Conservation (phyloP, 2,797 vertebrate species). For the Silurus lanzhouensis region DNA sequence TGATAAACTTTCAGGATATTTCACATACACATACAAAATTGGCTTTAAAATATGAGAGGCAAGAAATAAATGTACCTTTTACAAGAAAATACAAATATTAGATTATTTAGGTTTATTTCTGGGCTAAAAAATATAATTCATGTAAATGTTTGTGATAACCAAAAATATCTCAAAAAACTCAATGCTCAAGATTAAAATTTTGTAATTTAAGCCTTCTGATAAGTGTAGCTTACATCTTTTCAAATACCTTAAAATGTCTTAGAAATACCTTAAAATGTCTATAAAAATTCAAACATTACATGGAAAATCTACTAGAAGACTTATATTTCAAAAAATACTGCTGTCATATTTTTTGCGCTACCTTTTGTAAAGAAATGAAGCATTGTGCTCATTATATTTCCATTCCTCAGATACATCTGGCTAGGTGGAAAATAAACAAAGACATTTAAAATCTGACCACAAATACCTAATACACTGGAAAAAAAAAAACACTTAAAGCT, state of each 20-base stretch:
- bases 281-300: not conserved
- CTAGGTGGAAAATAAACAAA: not conserved
- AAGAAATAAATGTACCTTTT: not conserved
- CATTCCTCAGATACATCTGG: not conserved
- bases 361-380: slow-evolving; percentile 23
- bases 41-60: not conserved
- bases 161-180: not conserved
- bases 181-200: not conserved
- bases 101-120: not conserved
- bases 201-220: not conserved
- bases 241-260: not conserved
- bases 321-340: slow-evolving; percentile 32
- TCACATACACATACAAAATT: not conserved
- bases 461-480: slow-evolving; percentile 41
- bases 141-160: not conserved
- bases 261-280: not conserved
- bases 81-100: not conserved
- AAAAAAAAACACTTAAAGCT: slow-evolving; percentile 48
- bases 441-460: slow-evolving; percentile 15
- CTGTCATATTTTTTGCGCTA: not conserved
- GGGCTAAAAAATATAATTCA: not conserved
- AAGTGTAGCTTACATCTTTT: not conserved
- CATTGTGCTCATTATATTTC: not conserved
- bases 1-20: not conserved
- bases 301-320: not conserved